A percentile compares a stretch with the other conserved stretches of the same genome.
Conservation (phyloP, 2,113 vertebrate genomes). For the Larimichthys crocea region DNA sequence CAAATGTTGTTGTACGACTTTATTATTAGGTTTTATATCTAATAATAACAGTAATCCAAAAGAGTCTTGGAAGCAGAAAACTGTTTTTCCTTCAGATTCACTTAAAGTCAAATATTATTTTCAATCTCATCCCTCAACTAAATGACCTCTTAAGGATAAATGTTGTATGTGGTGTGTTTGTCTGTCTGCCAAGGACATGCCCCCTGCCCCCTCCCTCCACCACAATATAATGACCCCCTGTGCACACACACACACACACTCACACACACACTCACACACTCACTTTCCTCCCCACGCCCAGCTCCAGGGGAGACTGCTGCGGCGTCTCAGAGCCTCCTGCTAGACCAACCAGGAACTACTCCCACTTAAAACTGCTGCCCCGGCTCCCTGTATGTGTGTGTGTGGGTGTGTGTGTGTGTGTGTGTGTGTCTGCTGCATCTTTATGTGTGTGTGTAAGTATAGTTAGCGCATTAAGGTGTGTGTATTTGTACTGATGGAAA, state of each 20-base stretch:
- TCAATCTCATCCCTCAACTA: background rate
- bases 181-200: slow-evolving; percentile 55
- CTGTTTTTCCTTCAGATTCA: no score
- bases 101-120: slow-evolving; percentile 14
- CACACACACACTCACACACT: slow-evolving; percentile 35
- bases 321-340: slow-evolving; percentile 75
- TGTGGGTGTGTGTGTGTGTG: slow-evolving; percentile 36
- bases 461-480: background rate
- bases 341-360: slow-evolving; percentile 69
- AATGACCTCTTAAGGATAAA: slow-evolving; percentile 20
- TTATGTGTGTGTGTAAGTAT: background rate
- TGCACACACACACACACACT: slow-evolving; percentile 17
- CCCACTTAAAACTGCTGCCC: slow-evolving; percentile 49
- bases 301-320: slow-evolving; percentile 68
- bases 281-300: slow-evolving; percentile 59
- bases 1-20: no score
- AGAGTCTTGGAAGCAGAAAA: no score
- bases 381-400: slow-evolving; percentile 9
- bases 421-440: background rate
- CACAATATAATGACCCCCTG: slow-evolving; percentile 44
- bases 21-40: no score
- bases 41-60: no score
- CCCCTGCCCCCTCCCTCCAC: slow-evolving; percentile 23
- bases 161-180: slow-evolving; percentile 39
- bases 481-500: background rate